Base-by-base conservation (phyloP, 2,888 invertebrate species). In the Drosophila koepferae region DNA sequence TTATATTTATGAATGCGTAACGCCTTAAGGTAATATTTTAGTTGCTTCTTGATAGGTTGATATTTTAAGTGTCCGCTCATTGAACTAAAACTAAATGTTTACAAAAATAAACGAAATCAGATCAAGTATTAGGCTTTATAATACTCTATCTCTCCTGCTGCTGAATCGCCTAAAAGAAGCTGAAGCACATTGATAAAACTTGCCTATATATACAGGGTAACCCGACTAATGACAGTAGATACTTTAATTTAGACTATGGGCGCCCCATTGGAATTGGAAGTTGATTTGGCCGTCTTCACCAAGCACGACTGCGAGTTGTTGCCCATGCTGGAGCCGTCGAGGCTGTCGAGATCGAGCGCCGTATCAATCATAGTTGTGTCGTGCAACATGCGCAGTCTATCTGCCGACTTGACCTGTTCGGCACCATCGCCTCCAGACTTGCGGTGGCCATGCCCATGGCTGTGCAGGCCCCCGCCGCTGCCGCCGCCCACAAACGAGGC, bases 361-460 rank as follows among this genome's bases (percentile, higher is more conserved):
- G 97, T 97, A 93, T 97, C 97, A 90, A 97, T 97, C 97, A 97
- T 97, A 60, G 97, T 97, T 68, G 97, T 97, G 94, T 97, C 97
- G 92, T 97, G 97, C 89, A 97, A 94, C 88, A 97, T 94, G 85
- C 96, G 95, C 92, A 97, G 94, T 77, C 96, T 95, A 92, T 96
- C 96, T 91, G 95, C 94, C 66, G 94, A 92, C 56, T 90, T 89
- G 34, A 67, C 71, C 65, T 84, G 84, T 56, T 85, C 81, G 91
- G 88, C 73, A 89, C 82, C 85, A 46, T 74, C 81, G 43, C 81
- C 80, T 0, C 40, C 60, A 3, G 73, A 46, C 44, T 86, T 86
- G 28, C 81, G 79, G 12, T 72, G 80, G n/a, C 56, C 63, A n/a
- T 53, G 61, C n/a, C 46, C 61, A 62, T 60, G 44, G 62, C 58